Evolutionary conservation across 2,888 invertebrate genomes (phyloP), one percentile per base, ranked within the genome.

Genomic region (Dione vanillae): DNA sequence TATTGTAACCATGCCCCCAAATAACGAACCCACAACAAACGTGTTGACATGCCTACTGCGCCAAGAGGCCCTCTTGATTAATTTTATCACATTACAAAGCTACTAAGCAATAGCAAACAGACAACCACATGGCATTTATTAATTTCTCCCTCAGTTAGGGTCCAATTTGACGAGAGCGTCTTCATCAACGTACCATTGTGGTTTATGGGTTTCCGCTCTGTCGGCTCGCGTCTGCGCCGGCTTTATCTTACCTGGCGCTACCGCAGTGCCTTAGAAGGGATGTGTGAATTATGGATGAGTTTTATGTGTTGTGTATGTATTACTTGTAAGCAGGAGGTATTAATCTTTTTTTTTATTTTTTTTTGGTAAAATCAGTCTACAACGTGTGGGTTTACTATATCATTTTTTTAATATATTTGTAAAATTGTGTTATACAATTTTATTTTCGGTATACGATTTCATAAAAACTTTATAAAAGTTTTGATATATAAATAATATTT

Each of bases 121-220:
- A 61, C 51, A 67, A 67, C 72, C 74, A 68, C 70, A 66, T 67
- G 69, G 71, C 69, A 74, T 71, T 72, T 76, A 76, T 72, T 76
- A 76, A 76, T 76, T 75, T 75, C 75, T 69, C 73, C 75, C 78
- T 73, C 76, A 72, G 73, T 73, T 70, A 79, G 75, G 76, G 77
- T 78, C 83, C 83, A 85, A 87, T 87, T 86, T 83, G 81, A 82
- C 79, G 77, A 77, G 80, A 83, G 79, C 83, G 83, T 85, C 83
- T 89, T 85, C 81, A 85, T 86, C 85, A 85, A 85, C 83, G 84
- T 86, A 85, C 85, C 88, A 83, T 80, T 78, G 80, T 80, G 85
- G 85, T 78, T 83, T 82, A 84, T 78, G 85, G 86, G 82, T 87
- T 89, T 86, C 83, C 83, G 81, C 82, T 74, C 81, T 80, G 85